Percentiles rank a stretch among this genome's conserved stretches.
Conservation (phyloP, 2,113 vertebrate species). For the Hylia prasina region DNA sequence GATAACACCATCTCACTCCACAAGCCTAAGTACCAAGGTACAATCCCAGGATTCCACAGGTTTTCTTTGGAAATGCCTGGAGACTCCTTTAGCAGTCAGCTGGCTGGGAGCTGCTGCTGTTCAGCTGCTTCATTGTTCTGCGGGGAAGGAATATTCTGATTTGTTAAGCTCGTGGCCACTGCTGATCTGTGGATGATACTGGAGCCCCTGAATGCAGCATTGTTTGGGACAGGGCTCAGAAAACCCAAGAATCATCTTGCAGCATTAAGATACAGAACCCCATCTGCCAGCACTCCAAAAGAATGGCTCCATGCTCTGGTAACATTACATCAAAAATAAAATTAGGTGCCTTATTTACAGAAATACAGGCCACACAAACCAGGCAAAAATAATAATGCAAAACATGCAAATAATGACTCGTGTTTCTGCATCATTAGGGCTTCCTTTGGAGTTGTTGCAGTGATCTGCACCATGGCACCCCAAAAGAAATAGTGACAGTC, state of each 20-base stretch:
- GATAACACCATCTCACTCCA: not conserved
- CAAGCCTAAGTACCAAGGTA: not conserved
- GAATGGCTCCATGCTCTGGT: not conserved
- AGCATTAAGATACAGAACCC: not conserved
- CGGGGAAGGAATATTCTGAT: conserved; percentile 8
- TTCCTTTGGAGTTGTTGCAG: not conserved
- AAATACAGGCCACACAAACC: not conserved
- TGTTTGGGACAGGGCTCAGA: conserved; percentile 15
- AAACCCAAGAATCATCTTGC: not conserved
- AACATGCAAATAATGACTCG: not conserved
- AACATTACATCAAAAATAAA: not conserved
- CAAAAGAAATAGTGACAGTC: rapidly evolving
- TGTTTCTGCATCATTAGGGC: not conserved
- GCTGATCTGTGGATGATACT: not conserved
- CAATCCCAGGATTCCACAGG: not conserved
- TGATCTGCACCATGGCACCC: not conserved
- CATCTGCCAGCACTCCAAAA: not conserved
- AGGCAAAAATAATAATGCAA: not conserved
- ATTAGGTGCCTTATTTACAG: not conserved
- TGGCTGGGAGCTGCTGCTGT: not conserved
- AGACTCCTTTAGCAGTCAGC: not conserved
- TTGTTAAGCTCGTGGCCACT: not conserved
- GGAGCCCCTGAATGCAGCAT: conserved; percentile 13
- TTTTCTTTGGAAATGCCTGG: not conserved
- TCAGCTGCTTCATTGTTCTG: conserved; percentile 46